These are phyloP conservation scores for Harmothoe impar DNA, from an alignment of 2,888 invertebrate species.

Conservation along the genomic window DNA sequence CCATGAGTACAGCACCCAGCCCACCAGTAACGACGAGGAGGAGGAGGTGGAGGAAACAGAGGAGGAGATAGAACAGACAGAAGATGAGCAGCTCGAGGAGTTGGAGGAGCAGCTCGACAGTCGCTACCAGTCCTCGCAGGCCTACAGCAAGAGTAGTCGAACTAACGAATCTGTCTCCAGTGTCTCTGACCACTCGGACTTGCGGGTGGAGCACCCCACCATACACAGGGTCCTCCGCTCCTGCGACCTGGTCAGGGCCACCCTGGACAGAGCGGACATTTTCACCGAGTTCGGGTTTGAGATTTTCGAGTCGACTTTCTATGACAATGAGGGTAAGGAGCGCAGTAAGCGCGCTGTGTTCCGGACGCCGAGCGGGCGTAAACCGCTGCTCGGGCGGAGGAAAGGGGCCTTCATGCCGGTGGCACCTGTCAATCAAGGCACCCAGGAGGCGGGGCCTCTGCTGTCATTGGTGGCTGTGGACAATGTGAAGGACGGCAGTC, in stretches of 20 bases:
- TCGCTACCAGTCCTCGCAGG: conserved; percentile 21
- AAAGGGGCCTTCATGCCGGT: conserved; percentile 65
- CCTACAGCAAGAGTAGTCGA: conserved; percentile 36
- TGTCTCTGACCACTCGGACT: conserved; percentile 55
- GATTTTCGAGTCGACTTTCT: conserved; percentile 64
- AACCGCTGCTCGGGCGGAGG: conserved; percentile 63
- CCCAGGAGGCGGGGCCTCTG: conserved; percentile 35
- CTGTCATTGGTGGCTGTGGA: conserved; percentile 64
- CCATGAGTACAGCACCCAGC: not conserved
- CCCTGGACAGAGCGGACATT: conserved; percentile 45
- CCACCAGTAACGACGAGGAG: conserved; percentile 32
- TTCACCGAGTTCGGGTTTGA: conserved; percentile 61
- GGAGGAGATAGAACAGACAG: not conserved
- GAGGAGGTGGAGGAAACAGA: conserved; percentile 27
- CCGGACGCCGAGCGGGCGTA: conserved; percentile 63
- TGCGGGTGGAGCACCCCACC: conserved; percentile 61
- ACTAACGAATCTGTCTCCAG: conserved; percentile 40
- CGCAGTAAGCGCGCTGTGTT: conserved; percentile 59
- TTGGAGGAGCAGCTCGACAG: not conserved
- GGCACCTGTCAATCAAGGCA: conserved; percentile 35
- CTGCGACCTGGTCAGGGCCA: conserved; percentile 59
- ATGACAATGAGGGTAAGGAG: conserved; percentile 58
- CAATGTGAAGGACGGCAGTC: conserved; percentile 40
- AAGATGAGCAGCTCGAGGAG: not conserved
- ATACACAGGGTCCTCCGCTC: conserved; percentile 56